Conservation (phyloP, 1,140 invertebrate genomes). For the Littorina saxatilis region DNA sequence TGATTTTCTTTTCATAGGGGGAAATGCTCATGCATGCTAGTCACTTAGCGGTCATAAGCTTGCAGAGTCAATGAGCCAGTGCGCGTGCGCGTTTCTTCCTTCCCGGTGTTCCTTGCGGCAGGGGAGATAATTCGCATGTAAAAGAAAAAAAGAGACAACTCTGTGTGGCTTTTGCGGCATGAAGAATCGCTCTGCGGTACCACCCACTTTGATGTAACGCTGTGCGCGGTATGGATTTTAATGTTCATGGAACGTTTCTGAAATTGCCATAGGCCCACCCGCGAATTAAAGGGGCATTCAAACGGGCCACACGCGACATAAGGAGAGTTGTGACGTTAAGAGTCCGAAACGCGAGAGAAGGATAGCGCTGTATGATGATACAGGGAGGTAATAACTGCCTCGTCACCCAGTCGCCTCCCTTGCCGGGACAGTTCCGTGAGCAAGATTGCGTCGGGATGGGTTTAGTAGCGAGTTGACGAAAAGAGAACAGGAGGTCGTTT, state of each 20-base stretch:
- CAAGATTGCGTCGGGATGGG: background rate
- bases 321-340: constrained; percentile 14
- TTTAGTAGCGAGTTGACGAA: background rate
- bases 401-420: constrained; percentile 13
- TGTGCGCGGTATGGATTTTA: constrained; percentile 33
- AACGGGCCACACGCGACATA: constrained; percentile 28
- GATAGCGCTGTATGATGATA: constrained; percentile 34
- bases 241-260: constrained; percentile 29
- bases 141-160: constrained; percentile 4
- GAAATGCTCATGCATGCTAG: constrained; percentile 23
- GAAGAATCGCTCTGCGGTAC: background rate
- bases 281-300: background rate
- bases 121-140: background rate
- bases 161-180: too few species aligned
- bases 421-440: background rate
- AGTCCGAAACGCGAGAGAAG: background rate
- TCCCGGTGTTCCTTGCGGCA: background rate
- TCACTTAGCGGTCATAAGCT: constrained; percentile 39
- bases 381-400: constrained; percentile 39
- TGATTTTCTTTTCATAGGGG: background rate
- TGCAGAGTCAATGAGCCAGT: constrained; percentile 22
- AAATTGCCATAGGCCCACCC: constrained; percentile 32
- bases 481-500: background rate
- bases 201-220: constrained; percentile 29
- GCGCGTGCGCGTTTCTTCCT: background rate